A percentile compares a stretch with the other conserved stretches of the same genome.
Conservation (phyloP, 2,797 vertebrate species). For the Phrynocephalus guinanensis region DNA sequence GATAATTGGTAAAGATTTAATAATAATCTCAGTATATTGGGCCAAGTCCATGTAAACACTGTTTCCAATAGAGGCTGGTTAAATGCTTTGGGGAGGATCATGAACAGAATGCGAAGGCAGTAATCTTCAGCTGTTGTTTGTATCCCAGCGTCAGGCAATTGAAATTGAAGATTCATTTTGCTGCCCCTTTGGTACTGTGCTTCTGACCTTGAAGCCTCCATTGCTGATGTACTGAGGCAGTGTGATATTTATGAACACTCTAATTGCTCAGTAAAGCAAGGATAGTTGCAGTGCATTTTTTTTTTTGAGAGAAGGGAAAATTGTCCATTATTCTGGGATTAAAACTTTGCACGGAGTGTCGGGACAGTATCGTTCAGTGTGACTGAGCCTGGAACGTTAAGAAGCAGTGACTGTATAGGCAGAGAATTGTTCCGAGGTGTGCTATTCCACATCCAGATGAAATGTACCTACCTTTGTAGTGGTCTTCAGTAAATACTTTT, state of each 20-base stretch:
- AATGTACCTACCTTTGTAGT: not conserved
- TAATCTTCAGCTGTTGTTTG: not conserved
- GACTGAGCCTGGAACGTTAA: not conserved
- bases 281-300: not conserved
- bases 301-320: not conserved
- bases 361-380: not conserved
- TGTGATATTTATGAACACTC: not conserved
- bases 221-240: not conserved
- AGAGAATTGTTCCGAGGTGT: not conserved
- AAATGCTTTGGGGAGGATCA: not conserved
- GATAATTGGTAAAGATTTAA: constrained; percentile 17
- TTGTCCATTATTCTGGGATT: not conserved
- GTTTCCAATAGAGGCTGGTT: not conserved
- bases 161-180: not conserved
- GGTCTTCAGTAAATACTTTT: not conserved
- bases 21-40: not conserved
- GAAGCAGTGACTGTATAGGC: not conserved
- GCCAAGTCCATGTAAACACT: not conserved
- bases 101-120: not conserved
- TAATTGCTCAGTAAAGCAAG: not conserved
- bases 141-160: too few relatives aligned
- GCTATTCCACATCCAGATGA: not conserved
- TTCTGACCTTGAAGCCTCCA: not conserved
- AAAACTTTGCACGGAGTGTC: not conserved
- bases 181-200: not conserved